Evolutionary conservation across 2,797 vertebrate species (phyloP), one percentile per base, ranked within the genome.

Genomic region (Myioborus melanocephalus): DNA sequence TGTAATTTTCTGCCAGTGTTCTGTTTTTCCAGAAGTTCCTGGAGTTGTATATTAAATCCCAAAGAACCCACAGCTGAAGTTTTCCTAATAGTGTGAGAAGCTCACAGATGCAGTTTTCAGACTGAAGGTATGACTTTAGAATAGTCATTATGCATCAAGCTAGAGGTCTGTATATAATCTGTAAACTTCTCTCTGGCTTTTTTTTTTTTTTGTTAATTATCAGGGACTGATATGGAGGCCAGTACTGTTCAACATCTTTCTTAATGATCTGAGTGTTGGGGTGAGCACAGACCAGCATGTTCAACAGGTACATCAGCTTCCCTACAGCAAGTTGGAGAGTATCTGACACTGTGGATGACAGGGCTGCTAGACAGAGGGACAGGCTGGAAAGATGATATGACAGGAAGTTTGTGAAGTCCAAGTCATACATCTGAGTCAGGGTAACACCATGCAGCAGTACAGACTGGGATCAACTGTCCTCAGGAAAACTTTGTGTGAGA

Each of bases 401-500:
- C 28, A 15, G 47, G 64, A 44, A 44, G 27, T n/a, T n/a, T 20
- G 10, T 55, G 35, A 63, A 60, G 23, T 73, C 37, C 24, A 63
- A 34, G 11, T 30, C 1, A 2, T 50, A 11, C 21, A 23, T 20
- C n/a, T 82, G 14, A 44, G 49, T 14, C 12, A 50, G 70, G n/a
- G 2, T 19, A 43, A 30, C 21, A 37, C 26, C 22, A 28, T 3
- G 3, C 49, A 65, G 9, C 26, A 23, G 17, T 18, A 22, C 19
- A 26, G 60, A 26, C n/a, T 73, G 69, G 59, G 28, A 4, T 77
- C 77, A 72, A 2, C 34, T 81, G 34, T 9, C 43, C 5, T 2
- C 3, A 63, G 65, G 32, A 26, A 41, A 22, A 19, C 44, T 55
- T 41, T 57, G 7, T 0, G 0, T 2, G 2, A 4, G 8, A 15